Percentiles rank a stretch among this genome's conserved stretches.
Conservation (phyloP, 2,113 vertebrate species). For the Conger conger region DNA sequence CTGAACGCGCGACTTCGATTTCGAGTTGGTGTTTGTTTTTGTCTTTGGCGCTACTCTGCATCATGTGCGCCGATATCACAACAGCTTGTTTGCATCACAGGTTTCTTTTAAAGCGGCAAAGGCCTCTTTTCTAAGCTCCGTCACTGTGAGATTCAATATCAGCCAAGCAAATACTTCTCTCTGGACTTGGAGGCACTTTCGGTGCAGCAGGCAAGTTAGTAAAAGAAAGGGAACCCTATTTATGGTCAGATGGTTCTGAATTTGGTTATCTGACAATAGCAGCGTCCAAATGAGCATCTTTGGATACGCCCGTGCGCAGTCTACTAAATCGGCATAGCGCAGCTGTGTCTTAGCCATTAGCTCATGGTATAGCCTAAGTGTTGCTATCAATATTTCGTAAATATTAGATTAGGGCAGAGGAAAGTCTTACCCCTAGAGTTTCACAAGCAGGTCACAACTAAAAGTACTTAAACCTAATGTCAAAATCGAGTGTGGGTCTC, state of each 20-base stretch:
- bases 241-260: slow-evolving; percentile 12
- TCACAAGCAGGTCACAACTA: background rate
- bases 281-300: slow-evolving; percentile 9
- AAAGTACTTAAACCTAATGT: background rate
- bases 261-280: slow-evolving; percentile 26
- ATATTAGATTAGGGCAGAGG: background rate
- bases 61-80: slow-evolving; percentile 56
- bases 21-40: slow-evolving; percentile 64
- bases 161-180: slow-evolving; percentile 39
- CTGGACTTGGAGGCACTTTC: slow-evolving; percentile 28
- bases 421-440: slow-evolving; percentile 10
- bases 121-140: slow-evolving; percentile 56
- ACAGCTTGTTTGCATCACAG: slow-evolving; percentile 65
- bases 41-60: slow-evolving; percentile 65
- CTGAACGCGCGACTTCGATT: slow-evolving; percentile 30
- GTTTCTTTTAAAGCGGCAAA: slow-evolving; percentile 67
- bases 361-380: background rate
- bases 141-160: slow-evolving; percentile 59
- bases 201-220: background rate
- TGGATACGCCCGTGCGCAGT: slow-evolving; percentile 1
- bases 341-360: background rate
- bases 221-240: slow-evolving; percentile 1
- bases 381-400: background rate
- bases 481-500: background rate
- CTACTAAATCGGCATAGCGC: slow-evolving; percentile 15